Percentiles rank a stretch among this genome's conserved stretches.
phyloP scores from a whole-genome alignment of 2,797 vertebrate species.

The Danionella dracula region DNA sequence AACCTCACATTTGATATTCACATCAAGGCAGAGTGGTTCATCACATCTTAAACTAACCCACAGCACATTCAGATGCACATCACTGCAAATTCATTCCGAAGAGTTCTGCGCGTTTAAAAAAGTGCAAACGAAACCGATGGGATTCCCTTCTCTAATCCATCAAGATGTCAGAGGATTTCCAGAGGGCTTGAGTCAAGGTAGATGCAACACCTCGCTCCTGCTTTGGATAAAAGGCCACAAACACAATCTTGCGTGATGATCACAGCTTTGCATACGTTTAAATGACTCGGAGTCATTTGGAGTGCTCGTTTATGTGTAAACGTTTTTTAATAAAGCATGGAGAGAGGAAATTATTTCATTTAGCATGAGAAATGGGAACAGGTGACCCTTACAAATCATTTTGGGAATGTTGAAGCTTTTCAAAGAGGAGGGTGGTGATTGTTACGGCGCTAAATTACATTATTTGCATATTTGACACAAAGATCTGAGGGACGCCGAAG shows the following conservation, averaged over 20 bases:
- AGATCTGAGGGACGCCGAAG: not conserved
- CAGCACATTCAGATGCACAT: not conserved
- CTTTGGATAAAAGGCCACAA: constrained; percentile 29
- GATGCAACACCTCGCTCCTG: not conserved
- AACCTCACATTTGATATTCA: not conserved
- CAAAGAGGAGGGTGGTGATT: not conserved
- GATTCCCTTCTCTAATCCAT: not conserved
- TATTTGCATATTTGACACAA: not conserved
- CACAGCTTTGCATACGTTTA: constrained; percentile 21
- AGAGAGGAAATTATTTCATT: no score
- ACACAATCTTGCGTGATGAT: not conserved
- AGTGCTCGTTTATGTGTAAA: constrained; percentile 7
- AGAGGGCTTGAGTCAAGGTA: not conserved
- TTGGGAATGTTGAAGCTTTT: not conserved
- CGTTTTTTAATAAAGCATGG: not conserved
- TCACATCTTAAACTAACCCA: not conserved
- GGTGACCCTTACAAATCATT: not conserved
- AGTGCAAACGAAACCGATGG: constrained; percentile 9
- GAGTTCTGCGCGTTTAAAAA: not conserved
- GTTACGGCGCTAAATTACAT: not conserved
- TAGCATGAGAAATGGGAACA: not conserved
- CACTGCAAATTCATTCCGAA: not conserved
- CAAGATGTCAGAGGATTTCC: not conserved
- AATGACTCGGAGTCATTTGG: not conserved
- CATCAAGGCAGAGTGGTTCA: not conserved